Base-by-base conservation (phyloP, 2,797 vertebrate genomes). In the Tolypeutes matacus region DNA sequence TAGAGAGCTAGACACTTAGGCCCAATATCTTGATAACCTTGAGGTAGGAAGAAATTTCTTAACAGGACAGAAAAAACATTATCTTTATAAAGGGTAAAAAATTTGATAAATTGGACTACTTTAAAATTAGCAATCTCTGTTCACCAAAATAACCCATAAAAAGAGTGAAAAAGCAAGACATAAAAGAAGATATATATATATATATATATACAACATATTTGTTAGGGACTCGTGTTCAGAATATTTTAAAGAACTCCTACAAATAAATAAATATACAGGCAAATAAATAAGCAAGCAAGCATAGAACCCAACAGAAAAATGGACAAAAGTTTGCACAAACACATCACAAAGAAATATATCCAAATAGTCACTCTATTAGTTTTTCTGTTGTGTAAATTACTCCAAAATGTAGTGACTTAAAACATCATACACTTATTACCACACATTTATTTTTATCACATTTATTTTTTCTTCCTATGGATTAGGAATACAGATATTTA, bases 121-220 rank as follows among this genome's bases (percentile, higher is more conserved):
- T 92, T 89, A 94, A 95, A 90, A 80, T 89, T 91, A 87, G 58
- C 58, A 91, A 65, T 89, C 39, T 29, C 17, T 77, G 21, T 53
- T 62, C 17, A 62, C 60, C 27, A 49, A 53, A 84, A 85, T 56
- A 36, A 60, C 36, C 3, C 4, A 82, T 49, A 56, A 73, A 51
- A n/a, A 67, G 17, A 84, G 21, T 67, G 2, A 86, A 89, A 87
- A 64, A 2, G 0, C 67, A 87, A 91, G 36, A 7, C n/a, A 89
- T 8, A 39, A 27, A 65, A 58, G 72, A 3, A n/a, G n/a, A n/a
- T n/a, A n/a, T n/a, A n/a, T n/a, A n/a, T n/a, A n/a, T n/a, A n/a
- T n/a, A n/a, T 6, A 53, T 67, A 56, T 9, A 56, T 12, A 7
- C 7, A 78, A 78, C 49, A 53, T 10, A 39, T 46, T 18, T 42